Evolutionary conservation across 2,888 invertebrate genomes (phyloP).

Genomic region (Ormyrus rosae): DNA sequence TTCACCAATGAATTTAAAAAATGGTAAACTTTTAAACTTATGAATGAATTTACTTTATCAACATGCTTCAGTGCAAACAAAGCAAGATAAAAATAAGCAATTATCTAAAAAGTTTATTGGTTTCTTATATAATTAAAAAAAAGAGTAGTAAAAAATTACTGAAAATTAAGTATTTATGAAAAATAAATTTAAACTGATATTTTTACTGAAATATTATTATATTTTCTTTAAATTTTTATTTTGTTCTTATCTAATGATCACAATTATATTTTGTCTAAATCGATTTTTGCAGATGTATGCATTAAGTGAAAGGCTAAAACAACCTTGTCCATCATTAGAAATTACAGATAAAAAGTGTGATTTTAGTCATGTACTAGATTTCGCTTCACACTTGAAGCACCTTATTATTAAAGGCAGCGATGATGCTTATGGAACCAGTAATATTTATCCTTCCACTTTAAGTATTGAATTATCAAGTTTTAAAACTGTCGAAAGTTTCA

Average conservation of each 20-base stretch:
- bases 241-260: background rate
- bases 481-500: slow-evolving; percentile 85
- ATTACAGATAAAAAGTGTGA: slow-evolving; percentile 88
- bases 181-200: no score
- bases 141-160: no score
- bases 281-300: slow-evolving; percentile 85
- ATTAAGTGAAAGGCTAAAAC: slow-evolving; percentile 91
- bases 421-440: slow-evolving; percentile 86
- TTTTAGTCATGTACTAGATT: slow-evolving; percentile 93
- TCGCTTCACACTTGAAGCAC: slow-evolving; percentile 85
- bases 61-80: no score
- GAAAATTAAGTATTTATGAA: no score
- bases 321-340: slow-evolving; percentile 89
- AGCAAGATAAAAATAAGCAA: no score
- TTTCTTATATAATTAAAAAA: no score
- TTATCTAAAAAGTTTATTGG: no score
- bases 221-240: background rate
- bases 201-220: background rate
- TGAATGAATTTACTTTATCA: background rate
- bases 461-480: slow-evolving; percentile 90
- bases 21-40: background rate
- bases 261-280: slow-evolving; percentile 1
- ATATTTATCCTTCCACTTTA: slow-evolving; percentile 88
- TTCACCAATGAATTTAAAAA: background rate
- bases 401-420: slow-evolving; percentile 83